These are phyloP conservation scores for Panthera leo DNA, from an alignment of 2,113 vertebrate species.

Conservation along the genomic window DNA sequence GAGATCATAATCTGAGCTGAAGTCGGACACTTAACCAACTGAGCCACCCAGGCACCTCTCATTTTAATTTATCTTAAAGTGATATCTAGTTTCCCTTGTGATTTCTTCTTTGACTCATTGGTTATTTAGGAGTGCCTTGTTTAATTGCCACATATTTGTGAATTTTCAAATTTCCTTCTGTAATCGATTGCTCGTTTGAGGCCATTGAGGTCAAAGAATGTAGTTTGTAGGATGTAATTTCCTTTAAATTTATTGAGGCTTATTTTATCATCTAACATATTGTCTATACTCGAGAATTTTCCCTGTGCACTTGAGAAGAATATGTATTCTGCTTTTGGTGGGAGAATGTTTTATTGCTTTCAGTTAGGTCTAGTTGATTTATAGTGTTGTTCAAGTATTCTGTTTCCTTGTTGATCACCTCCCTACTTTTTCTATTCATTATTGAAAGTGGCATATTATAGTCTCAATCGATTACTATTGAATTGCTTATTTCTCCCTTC, in stretches of 20 bases:
- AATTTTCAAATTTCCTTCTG: neutral
- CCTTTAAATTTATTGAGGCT: neutral
- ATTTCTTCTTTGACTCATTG: neutral
- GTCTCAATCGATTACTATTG: neutral
- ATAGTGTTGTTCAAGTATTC: neutral
- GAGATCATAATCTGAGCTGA: too few species aligned
- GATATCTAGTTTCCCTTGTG: neutral
- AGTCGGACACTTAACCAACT: too few species aligned
- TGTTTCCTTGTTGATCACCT: neutral
- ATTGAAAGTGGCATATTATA: neutral
- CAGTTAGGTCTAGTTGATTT: neutral
- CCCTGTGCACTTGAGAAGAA: neutral
- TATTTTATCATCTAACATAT: neutral
- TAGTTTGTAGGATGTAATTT: neutral
- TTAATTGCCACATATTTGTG: neutral
- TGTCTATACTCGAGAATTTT: neutral
- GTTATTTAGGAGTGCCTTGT: neutral
- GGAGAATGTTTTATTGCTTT: neutral
- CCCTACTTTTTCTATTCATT: neutral
- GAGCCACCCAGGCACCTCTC: neutral
- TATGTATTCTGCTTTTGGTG: neutral
- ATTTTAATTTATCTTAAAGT: conserved; percentile 10
- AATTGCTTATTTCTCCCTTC: neutral
- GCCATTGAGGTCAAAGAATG: neutral
- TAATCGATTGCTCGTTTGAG: neutral